Evolutionary conservation across 2,797 vertebrate genomes (phyloP).

Genomic region (Borostomias antarcticus): DNA sequence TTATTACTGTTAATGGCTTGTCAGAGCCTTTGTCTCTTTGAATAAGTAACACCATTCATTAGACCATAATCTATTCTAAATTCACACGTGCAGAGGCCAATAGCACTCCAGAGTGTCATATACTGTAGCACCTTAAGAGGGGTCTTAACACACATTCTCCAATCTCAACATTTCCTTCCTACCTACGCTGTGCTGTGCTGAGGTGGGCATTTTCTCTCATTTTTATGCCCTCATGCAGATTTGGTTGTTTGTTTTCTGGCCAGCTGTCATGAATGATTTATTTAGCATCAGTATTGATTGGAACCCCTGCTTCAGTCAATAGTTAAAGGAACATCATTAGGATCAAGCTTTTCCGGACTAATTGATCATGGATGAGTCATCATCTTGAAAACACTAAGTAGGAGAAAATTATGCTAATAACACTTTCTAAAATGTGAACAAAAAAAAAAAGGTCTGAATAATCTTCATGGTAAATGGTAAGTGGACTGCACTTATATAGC

Average conservation of each 20-base stretch:
- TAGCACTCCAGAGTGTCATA: slow-evolving; percentile 38
- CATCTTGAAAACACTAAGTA: slow-evolving; percentile 40
- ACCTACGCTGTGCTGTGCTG: slow-evolving; percentile 51
- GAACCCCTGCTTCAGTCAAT: slow-evolving; percentile 58
- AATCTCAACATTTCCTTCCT: slow-evolving; percentile 33
- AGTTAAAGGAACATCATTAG: slow-evolving; percentile 58
- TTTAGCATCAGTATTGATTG: slow-evolving; percentile 61
- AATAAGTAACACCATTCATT: slow-evolving; percentile 33
- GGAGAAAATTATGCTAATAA: slow-evolving; percentile 45
- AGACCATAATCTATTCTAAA: slow-evolving; percentile 36
- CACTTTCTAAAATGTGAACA: slow-evolving; percentile 16
- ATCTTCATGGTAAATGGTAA: neutral
- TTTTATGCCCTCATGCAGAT: slow-evolving; percentile 53
- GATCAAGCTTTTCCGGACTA: slow-evolving; percentile 48
- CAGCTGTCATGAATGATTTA: slow-evolving; percentile 71
- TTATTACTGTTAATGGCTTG: slow-evolving; percentile 18
- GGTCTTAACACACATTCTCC: slow-evolving; percentile 41
- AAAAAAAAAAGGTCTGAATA: neutral
- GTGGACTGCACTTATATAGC: too few relatives aligned
- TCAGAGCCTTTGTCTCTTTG: slow-evolving; percentile 22
- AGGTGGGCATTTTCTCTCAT: slow-evolving; percentile 48
- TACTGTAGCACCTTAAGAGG: slow-evolving; percentile 57
- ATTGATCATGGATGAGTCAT: slow-evolving; percentile 47
- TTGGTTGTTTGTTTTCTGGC: slow-evolving; percentile 53
- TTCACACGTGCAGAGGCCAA: slow-evolving; percentile 39